These are phyloP conservation scores for Brienomyrus longianalis DNA, from an alignment of 2,113 vertebrate genomes.

Conservation along the genomic window DNA sequence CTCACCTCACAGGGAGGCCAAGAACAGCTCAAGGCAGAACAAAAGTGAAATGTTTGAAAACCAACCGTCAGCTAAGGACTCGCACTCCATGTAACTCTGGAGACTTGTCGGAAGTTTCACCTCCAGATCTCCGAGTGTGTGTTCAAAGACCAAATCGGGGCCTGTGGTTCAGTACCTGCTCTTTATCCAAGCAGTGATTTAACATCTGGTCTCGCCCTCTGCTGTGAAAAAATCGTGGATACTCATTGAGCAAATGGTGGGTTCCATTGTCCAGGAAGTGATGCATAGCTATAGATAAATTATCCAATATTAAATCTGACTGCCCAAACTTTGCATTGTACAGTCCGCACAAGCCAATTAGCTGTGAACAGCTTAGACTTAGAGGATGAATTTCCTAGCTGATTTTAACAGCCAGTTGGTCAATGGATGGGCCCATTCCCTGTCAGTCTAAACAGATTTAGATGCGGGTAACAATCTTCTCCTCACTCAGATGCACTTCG, in stretches of 20 bases:
- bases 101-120: not conserved
- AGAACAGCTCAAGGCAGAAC: not conserved
- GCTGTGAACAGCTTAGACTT: not conserved
- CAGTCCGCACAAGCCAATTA: slow-evolving; percentile 19
- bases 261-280: not conserved
- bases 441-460: slow-evolving; percentile 21
- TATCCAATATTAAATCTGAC: not conserved
- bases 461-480: not conserved
- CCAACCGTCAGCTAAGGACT: not conserved
- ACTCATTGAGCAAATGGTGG: not conserved
- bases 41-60: not conserved
- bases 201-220: not conserved
- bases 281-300: not conserved
- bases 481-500: slow-evolving; percentile 1
- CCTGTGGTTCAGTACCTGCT: not conserved
- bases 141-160: not conserved
- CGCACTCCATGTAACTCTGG: not conserved
- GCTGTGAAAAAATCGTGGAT: not conserved
- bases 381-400: slow-evolving; percentile 20
- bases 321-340: not conserved
- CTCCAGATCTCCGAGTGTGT: not conserved
- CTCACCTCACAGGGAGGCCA: not conserved
- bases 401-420: slow-evolving; percentile 23
- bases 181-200: not conserved
- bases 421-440: slow-evolving; percentile 19